Evolutionary conservation across 2,113 vertebrate genomes (phyloP).

Genomic region (Silurus glanis): DNA sequence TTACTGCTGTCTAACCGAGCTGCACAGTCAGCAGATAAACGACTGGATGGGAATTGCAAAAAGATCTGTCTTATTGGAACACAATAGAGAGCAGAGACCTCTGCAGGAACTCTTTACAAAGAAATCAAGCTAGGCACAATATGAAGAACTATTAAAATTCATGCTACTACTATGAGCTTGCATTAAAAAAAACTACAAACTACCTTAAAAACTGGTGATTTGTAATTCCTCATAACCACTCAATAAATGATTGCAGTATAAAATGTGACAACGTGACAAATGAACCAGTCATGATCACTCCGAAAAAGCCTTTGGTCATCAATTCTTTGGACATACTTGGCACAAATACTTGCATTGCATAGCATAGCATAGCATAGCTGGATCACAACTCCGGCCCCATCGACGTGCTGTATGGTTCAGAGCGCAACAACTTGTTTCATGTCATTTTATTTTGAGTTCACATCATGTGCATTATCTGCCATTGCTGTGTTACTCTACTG

Average conservation of each 20-base stretch:
- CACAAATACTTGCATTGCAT: neutral
- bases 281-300: neutral
- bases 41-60: neutral
- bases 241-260: neutral
- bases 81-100: neutral
- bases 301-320: no score
- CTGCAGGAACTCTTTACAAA: neutral
- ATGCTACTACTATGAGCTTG: neutral
- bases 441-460: neutral
- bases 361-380: neutral
- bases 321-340: neutral
- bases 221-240: neutral
- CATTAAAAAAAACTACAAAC: neutral
- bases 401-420: neutral
- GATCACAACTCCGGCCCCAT: neutral
- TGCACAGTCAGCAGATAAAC: slow-evolving; percentile 3
- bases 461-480: neutral
- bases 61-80: neutral
- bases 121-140: neutral
- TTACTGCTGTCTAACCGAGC: neutral
- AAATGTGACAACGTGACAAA: neutral
- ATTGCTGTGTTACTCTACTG: neutral
- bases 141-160: neutral
- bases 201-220: neutral
- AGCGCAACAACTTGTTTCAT: neutral